Evolutionary conservation across 1,140 invertebrate genomes (phyloP), one percentile per base, ranked within the genome.

Genomic region (Pogonus chalceus): DNA sequence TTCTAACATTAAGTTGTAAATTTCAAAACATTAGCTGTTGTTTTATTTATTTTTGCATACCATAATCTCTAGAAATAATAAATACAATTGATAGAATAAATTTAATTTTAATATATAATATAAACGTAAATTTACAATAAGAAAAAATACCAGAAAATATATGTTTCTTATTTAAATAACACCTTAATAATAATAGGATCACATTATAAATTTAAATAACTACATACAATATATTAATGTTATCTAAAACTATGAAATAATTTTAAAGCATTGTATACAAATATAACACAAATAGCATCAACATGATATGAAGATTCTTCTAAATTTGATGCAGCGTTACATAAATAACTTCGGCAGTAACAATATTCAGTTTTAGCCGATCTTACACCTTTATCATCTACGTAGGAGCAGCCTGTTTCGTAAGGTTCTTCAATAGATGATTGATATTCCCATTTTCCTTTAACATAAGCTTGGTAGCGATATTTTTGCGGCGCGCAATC

Each of bases 401-500:
- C 70, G 10, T 69, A 64, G 51, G 69, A 69, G 61, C 88, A 91
- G 1, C 84, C 85, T 61, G 83, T 79, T 20, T 69, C 54, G 60
- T 87, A 88, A 1, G 79, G 74, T 60, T 80, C 79, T 49, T 82
- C 69, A 2, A 89, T 71, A 54, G 76, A 69, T 20, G 79, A 74
- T 57, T 79, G 75, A 16, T 69, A 66, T 2, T 76, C 66, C 86
- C 85, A 90, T 35, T 63, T 60, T 1, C 73, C 74, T 52, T 83
- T 72, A 24, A 74, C 66, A 48, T 76, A 76, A 49, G 79, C 73
- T 61, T 80, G 78, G 55, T 77, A 76, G 2, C 72, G 74, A 52
- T 83, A 70, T 59, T 79, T 82, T 63, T 91, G 88, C 1, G 77
- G 68, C 0, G 87, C 84, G 62, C 88, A 91, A 54, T 82, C 84